Conservation (phyloP, 2,113 vertebrate species). For the Erinaceus europaeus region DNA sequence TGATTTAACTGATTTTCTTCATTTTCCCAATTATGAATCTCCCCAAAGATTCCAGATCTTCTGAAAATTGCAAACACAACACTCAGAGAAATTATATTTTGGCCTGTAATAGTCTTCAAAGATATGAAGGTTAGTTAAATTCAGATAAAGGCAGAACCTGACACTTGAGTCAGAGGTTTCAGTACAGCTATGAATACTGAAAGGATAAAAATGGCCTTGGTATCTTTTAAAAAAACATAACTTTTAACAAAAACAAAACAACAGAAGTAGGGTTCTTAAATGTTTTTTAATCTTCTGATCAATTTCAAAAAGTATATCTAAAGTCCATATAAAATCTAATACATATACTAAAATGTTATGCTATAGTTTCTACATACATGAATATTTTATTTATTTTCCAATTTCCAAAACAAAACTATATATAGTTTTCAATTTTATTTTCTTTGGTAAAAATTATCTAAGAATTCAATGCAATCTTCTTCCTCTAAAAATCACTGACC, state of each 20-base stretch:
- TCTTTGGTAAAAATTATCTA: background rate
- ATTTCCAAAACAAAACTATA: background rate
- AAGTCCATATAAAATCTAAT: background rate
- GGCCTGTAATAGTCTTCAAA: background rate
- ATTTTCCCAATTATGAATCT: conserved; percentile 33
- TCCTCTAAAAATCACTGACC: background rate
- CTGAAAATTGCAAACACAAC: conserved; percentile 17
- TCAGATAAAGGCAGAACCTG: background rate
- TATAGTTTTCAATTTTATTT: conserved; percentile 32
- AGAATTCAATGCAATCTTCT: background rate
- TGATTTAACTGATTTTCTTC: conserved; percentile 24
- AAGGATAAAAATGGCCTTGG: background rate
- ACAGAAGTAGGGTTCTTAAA: background rate
- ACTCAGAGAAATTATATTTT: conserved; percentile 21
- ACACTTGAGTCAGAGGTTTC: background rate
- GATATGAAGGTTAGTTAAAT: conserved; percentile 10
- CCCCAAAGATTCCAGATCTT: background rate
- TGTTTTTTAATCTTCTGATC: background rate
- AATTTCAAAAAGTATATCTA: conserved; percentile 3
- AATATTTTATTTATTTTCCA: background rate
- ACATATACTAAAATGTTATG: no score
- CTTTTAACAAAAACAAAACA: background rate
- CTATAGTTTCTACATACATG: no score
- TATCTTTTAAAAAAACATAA: no score
- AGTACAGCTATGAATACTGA: background rate